Evolutionary conservation across 2,113 vertebrate genomes (phyloP), one percentile per base, ranked within the genome.

Genomic region (Centropristis striata): DNA sequence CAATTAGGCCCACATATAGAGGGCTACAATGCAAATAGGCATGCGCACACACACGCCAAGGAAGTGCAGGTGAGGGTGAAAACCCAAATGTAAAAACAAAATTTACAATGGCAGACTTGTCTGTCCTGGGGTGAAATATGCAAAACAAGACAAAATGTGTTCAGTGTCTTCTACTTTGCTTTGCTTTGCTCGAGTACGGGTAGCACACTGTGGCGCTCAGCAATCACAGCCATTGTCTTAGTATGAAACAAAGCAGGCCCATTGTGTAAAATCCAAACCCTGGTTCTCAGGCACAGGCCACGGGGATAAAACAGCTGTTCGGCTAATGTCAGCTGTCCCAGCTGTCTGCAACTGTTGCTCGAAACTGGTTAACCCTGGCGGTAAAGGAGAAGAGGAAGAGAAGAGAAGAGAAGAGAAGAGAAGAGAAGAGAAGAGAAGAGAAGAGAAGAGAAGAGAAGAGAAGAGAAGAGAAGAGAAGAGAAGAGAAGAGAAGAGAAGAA

Each of bases 271-370:
- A 84, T 78, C 81, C 70, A 81, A 82, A 79, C 27, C 78, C 37
- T 16, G 54, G 59, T 80, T 81, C 67, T 85, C 82, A 78, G 60
- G 77, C 88, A 54, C 79, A 83, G 78, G 84, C 81, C 78, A 80
- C 4, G 44, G 65, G 81, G 75, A 90, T 80, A 88, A 91, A 90
- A 93, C 91, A 92, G 92, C 91, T 93, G 92, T 86, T 90, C 60
- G 44, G 50, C 89, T 87, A 84, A 86, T 86, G 86, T 90, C 80
- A 75, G 75, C 41, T 70, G 77, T 88, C 86, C 83, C 92, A 93
- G 91, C 90, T 93, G 91, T 86, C 91, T 90, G 86, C 74, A 90
- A 92, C 88, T 90, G 88, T 88, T 88, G 88, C 87, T 80, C 70
- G 66, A 53, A 50, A 64, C 75, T 75, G 79, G 44, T 76, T 81